Conservation (phyloP, 2,797 vertebrate genomes). For the Muscicapa comitata region DNA sequence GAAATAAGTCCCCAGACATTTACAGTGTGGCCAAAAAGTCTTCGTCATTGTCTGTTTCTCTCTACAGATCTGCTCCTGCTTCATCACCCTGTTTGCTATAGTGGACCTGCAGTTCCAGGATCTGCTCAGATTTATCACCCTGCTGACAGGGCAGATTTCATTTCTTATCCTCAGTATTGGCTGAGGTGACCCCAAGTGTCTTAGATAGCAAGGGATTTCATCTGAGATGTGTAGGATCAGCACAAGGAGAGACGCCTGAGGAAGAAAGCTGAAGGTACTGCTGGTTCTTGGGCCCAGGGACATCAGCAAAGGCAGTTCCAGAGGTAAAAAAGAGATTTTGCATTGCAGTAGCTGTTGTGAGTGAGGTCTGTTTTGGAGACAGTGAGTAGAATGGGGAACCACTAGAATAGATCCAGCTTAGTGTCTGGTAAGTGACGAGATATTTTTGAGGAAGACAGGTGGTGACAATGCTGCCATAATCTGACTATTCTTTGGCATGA, state of each 20-base stretch:
- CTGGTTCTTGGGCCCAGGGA: neutral
- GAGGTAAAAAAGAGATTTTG: neutral
- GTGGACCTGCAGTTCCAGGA: fast-evolving
- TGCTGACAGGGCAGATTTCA: neutral
- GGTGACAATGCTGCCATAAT: neutral
- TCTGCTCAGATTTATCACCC: neutral
- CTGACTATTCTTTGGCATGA: neutral
- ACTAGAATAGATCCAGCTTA: neutral
- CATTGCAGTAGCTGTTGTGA: neutral
- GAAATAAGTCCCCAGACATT: neutral
- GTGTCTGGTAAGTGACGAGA: neutral
- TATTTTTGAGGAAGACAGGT: neutral
- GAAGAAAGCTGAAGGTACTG: neutral
- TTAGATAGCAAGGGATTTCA: neutral
- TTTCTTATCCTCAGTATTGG: neutral
- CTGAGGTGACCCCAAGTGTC: neutral
- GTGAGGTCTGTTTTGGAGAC: neutral
- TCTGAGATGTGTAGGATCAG: neutral
- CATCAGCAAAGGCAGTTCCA: neutral
- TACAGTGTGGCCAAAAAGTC: neutral
- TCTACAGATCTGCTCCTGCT: neutral
- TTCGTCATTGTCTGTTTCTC: neutral
- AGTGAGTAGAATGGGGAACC: neutral
- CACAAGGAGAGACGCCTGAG: neutral
- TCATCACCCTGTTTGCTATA: neutral